Conservation (phyloP, 64 coral and sea anemone genomes). For the Montipora efflorescens region DNA sequence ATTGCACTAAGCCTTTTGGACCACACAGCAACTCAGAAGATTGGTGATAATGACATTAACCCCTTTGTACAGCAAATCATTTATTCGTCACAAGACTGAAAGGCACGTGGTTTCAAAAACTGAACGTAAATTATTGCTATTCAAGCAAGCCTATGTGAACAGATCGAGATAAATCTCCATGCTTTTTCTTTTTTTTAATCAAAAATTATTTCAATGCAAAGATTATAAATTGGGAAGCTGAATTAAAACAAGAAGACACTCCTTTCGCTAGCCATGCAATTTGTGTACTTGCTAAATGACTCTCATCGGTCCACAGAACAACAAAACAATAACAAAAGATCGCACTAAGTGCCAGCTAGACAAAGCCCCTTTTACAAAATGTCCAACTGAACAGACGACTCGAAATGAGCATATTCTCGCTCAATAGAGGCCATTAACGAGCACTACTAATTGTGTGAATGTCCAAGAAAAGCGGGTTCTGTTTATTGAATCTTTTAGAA, state of each 20-base stretch:
- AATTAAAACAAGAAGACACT: constrained; percentile 61
- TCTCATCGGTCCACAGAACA: constrained; percentile 27
- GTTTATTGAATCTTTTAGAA: constrained; percentile 51
- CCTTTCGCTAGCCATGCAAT: constrained; percentile 57
- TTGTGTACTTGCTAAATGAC: constrained; percentile 62
- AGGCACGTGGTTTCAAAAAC: constrained; percentile 49
- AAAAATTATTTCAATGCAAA: background rate
- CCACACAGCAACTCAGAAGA: constrained; percentile 53
- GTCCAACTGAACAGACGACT: constrained; percentile 79
- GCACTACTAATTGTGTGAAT: constrained; percentile 64
- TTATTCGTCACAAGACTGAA: background rate
- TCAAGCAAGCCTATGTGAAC: background rate
- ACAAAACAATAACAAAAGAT: constrained; percentile 64
- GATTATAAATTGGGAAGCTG: constrained; percentile 35
- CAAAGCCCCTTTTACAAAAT: constrained; percentile 76
- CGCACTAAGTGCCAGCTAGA: constrained; percentile 62
- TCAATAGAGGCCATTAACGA: constrained; percentile 78
- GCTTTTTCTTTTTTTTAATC: background rate
- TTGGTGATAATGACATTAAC: constrained; percentile 41
- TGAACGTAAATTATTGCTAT: background rate
- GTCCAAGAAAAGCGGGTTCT: constrained; percentile 59
- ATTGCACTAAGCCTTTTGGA: background rate
- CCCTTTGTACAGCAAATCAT: constrained; percentile 26
- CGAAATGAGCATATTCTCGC: constrained; percentile 75
- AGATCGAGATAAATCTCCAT: background rate